Evolutionary conservation across 2,797 vertebrate species (phyloP).

Genomic region (Sebastes vulpes): DNA sequence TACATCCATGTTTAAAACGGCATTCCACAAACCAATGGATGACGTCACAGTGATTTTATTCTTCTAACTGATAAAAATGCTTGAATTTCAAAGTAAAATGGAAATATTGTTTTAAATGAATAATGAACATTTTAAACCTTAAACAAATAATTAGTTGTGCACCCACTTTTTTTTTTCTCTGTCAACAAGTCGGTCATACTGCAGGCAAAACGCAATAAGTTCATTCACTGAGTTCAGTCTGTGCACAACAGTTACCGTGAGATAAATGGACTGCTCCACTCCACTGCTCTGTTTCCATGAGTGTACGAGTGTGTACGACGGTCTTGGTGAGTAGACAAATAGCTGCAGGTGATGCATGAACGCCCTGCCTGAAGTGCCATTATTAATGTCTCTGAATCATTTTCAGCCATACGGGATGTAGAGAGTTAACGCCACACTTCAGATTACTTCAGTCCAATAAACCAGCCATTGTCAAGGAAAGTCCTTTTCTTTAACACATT

Average conservation of each 20-base stretch:
- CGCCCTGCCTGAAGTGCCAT: not conserved
- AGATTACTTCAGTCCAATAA: conserved; percentile 40
- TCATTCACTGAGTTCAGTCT: not conserved
- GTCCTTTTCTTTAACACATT: conserved; percentile 32
- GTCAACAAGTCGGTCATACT: not conserved
- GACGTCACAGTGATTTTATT: not conserved
- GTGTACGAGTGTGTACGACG: not conserved
- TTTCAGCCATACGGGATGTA: not conserved
- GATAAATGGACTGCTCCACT: conserved; percentile 10
- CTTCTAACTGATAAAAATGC: not conserved
- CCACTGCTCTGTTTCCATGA: conserved; percentile 4
- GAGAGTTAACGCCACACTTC: conserved; percentile 1
- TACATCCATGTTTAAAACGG: too few species aligned
- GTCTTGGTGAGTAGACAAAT: conserved; percentile 11
- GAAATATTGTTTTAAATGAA: not conserved
- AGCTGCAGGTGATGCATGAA: conserved; percentile 25
- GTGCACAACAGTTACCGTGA: not conserved
- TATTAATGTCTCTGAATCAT: conserved; percentile 9
- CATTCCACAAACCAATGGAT: too few species aligned
- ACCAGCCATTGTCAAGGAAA: conserved; percentile 30
- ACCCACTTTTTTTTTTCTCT: not conserved
- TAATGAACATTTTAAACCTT: not conserved
- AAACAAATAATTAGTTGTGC: not conserved
- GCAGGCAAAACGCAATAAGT: not conserved
- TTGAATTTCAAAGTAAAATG: not conserved